These are phyloP conservation scores for Hydra vulgaris DNA, from an alignment of 30 jellyfish, hydroid and myxozoan genomes.

Conservation along the genomic window DNA sequence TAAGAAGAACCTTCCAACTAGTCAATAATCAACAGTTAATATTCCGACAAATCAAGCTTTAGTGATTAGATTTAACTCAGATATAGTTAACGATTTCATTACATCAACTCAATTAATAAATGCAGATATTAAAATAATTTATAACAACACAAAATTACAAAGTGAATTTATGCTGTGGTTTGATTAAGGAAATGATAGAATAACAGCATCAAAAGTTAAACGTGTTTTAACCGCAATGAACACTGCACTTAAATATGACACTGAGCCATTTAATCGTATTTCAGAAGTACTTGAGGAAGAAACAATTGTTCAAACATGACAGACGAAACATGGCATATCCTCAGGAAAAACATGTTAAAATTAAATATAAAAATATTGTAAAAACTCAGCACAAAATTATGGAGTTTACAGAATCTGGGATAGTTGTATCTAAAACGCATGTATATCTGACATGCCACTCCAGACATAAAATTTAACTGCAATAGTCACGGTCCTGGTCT, in stretches of 20 bases:
- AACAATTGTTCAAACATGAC: constrained; percentile 1
- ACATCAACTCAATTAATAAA: too few species aligned
- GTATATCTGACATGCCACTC: constrained; percentile 11
- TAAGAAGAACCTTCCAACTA: too few species aligned
- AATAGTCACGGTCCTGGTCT: constrained; percentile 9
- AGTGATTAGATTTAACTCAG: too few species aligned
- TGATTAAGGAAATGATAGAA: constrained; percentile 19
- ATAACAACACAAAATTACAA: constrained; percentile 10
- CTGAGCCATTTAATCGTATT: background rate
- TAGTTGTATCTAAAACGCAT: constrained; percentile 10
- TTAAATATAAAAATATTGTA: background rate
- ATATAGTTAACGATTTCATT: too few species aligned
- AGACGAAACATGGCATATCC: constrained; percentile 2
- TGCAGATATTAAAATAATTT: too few species aligned
- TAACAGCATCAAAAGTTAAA: constrained; percentile 23
- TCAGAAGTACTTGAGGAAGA: background rate
- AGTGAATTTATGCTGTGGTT: constrained; percentile 3
- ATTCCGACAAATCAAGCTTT: too few species aligned
- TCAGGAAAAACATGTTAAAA: background rate
- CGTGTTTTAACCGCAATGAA: constrained; percentile 2
- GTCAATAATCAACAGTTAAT: too few species aligned
- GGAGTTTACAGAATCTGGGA: constrained; percentile 11
- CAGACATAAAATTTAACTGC: constrained; percentile 25
- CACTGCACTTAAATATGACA: background rate
- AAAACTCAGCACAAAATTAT: too few species aligned